Conservation (phyloP, 1,140 invertebrate genomes). For the Drosophila tropicalis region DNA sequence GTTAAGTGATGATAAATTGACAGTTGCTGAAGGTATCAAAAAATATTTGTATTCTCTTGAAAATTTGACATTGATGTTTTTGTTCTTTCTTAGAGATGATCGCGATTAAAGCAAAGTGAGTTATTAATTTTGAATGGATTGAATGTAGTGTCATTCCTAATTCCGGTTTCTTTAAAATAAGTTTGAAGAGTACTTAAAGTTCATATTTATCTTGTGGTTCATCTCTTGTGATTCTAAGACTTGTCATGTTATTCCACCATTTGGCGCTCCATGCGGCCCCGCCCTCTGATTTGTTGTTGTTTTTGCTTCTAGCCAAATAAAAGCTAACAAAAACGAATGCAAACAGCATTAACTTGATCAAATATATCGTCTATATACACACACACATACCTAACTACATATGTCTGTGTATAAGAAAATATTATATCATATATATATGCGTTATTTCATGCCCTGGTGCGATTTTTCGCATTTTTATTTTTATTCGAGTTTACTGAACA, state of each 20-base stretch:
- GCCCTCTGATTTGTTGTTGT: constrained; percentile 29
- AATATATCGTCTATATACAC: constrained; percentile 53
- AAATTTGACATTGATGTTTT: not conserved
- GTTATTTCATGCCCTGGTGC: constrained; percentile 70
- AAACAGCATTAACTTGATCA: constrained; percentile 72
- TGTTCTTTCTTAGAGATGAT: not conserved
- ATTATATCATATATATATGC: constrained; percentile 48
- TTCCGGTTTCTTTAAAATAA: not conserved
- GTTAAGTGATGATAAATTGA: constrained; percentile 32
- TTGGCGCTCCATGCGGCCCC: constrained; percentile 8
- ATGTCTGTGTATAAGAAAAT: constrained; percentile 10
- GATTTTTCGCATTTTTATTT: constrained; percentile 49
- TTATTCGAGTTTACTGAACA: constrained; percentile 59
- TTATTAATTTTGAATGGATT: too few species aligned
- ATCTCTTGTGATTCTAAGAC: not conserved
- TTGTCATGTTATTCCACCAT: constrained; percentile 14
- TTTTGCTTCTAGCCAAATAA: constrained; percentile 55
- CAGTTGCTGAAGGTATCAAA: constrained; percentile 32
- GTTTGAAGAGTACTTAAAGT: not conserved
- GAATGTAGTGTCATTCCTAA: not conserved
- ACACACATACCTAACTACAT: constrained; percentile 3
- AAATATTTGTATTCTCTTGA: not conserved
- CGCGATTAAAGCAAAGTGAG: too few species aligned
- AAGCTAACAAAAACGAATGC: constrained; percentile 49
- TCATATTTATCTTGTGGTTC: not conserved